These are phyloP conservation scores for Menidia menidia DNA, from an alignment of 2,797 vertebrate genomes.

Conservation along the genomic window DNA sequence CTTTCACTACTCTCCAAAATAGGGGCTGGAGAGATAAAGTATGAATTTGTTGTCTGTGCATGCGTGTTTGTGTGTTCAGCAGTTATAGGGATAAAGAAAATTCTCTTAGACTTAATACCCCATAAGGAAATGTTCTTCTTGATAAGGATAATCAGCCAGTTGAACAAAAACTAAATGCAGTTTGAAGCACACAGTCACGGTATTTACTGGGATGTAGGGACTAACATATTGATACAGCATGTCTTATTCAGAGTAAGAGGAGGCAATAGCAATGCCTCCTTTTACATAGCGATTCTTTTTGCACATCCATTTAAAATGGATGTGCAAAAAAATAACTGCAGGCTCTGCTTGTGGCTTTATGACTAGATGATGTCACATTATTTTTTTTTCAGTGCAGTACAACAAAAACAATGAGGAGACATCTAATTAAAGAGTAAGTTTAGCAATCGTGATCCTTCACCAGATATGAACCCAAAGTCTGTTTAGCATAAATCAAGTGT, in stretches of 20 bases:
- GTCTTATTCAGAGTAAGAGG: conserved; percentile 2
- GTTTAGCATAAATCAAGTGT: neutral
- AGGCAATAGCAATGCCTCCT: no score
- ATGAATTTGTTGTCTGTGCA: conserved; percentile 7
- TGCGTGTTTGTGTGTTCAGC: neutral
- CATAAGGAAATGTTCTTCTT: neutral
- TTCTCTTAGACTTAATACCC: neutral
- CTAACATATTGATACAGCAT: neutral
- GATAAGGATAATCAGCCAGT: neutral
- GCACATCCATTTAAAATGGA: neutral
- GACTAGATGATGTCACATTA: neutral
- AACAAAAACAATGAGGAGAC: no score
- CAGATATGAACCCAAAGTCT: neutral
- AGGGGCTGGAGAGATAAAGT: conserved; percentile 39
- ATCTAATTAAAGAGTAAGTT: no score
- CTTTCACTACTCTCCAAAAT: conserved; percentile 44
- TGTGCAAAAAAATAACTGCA: neutral
- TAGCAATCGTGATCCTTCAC: neutral
- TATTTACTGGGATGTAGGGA: conserved; percentile 1
- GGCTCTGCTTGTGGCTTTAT: neutral
- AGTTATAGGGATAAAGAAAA: conserved; percentile 17
- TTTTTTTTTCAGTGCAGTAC: neutral
- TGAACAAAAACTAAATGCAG: neutral
- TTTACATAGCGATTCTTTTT: no score
- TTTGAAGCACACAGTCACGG: conserved; percentile 7